phyloP scores from a whole-genome alignment of 2,113 vertebrate genomes.

The Upupa epops region DNA sequence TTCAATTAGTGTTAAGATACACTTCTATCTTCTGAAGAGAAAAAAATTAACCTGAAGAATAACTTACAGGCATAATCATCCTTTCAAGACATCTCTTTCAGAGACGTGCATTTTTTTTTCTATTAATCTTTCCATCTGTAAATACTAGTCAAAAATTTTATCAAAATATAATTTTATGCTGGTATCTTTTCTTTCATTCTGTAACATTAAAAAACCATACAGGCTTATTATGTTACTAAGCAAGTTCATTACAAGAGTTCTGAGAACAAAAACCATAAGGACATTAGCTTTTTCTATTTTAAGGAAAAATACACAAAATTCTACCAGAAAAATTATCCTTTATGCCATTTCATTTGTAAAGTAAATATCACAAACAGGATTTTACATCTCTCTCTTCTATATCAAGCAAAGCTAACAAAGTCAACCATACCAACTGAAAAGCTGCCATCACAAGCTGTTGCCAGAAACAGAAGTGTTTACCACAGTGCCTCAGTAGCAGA shows the following conservation, averaged over 20 bases:
- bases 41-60: slow-evolving; percentile 10
- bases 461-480: background rate
- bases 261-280: background rate
- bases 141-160: background rate
- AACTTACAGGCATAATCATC: background rate
- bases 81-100: background rate
- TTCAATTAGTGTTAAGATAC: slow-evolving; percentile 12
- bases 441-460: background rate
- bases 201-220: background rate
- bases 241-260: background rate
- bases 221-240: background rate
- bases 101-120: background rate
- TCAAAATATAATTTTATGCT: background rate
- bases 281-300: background rate
- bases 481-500: background rate
- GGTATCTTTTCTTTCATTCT: background rate
- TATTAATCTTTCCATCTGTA: background rate
- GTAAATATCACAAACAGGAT: background rate
- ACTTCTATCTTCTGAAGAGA: background rate
- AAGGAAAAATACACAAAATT: background rate
- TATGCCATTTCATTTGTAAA: background rate
- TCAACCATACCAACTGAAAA: background rate
- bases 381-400: background rate
- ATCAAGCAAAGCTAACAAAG: background rate
- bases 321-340: slow-evolving; percentile 25